Evolutionary conservation across 2,113 vertebrate genomes (phyloP).

Genomic region (Aldabrachelys gigantea): DNA sequence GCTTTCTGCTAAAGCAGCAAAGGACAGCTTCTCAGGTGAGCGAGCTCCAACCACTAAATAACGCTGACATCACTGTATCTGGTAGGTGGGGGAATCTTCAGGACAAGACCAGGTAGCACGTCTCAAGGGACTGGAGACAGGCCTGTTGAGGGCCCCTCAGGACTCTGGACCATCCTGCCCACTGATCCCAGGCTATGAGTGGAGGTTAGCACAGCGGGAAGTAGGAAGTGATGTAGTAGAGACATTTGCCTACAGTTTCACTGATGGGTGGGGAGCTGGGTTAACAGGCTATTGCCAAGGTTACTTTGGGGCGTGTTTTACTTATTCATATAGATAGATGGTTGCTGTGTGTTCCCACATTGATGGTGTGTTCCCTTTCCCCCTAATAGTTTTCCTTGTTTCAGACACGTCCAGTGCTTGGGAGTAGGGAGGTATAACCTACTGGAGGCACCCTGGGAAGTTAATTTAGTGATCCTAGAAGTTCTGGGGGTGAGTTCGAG

Average conservation of each 20-base stretch:
- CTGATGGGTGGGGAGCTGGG: background rate
- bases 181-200: accelerated
- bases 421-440: accelerated
- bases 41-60: background rate
- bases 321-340: background rate
- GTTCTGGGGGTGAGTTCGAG: background rate
- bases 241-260: background rate
- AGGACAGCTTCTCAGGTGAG: background rate
- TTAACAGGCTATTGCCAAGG: accelerated
- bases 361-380: background rate
- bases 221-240: accelerated
- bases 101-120: background rate
- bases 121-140: background rate
- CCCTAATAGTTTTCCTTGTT: background rate
- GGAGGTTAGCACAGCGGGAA: background rate
- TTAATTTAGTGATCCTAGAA: background rate
- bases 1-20: background rate
- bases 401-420: background rate
- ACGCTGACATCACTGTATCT: accelerated
- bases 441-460: background rate
- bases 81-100: background rate
- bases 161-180: background rate
- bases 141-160: background rate
- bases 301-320: background rate
- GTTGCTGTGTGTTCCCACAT: background rate